A percentile compares a stretch with the other conserved stretches of the same genome.
phyloP scores from a whole-genome alignment of 2,113 vertebrate genomes.

The Odocoileus virginianus region DNA sequence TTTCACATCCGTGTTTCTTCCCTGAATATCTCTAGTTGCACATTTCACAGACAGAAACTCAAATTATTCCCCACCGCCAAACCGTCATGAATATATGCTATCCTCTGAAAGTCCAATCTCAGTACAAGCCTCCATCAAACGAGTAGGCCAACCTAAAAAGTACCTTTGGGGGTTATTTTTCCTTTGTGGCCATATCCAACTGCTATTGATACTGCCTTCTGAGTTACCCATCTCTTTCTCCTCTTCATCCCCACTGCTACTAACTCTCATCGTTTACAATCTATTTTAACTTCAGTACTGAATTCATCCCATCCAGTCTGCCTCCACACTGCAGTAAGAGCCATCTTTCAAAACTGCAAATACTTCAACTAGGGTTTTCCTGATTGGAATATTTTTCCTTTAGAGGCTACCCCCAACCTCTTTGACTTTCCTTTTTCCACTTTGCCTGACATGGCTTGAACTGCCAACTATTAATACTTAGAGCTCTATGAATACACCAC shows the following conservation, averaged over 20 bases:
- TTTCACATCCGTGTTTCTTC: not conserved
- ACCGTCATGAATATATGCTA: not conserved
- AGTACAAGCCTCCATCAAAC: not conserved
- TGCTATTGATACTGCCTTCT: not conserved
- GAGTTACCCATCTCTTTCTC: not conserved
- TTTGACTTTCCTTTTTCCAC: not conserved
- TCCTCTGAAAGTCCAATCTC: not conserved
- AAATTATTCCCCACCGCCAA: not conserved
- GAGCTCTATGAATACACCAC: not conserved
- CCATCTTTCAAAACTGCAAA: not conserved
- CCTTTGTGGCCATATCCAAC: not conserved
- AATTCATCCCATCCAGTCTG: not conserved
- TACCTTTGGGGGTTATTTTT: not conserved
- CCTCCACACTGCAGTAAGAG: not conserved
- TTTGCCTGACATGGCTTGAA: not conserved
- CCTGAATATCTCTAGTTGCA: not conserved
- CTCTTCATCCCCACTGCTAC: not conserved
- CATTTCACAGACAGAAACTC: not conserved
- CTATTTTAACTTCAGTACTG: not conserved
- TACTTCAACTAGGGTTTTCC: not conserved
- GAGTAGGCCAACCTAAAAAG: not conserved
- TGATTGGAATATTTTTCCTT: not conserved
- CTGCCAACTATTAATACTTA: not conserved
- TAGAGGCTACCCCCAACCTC: not conserved
- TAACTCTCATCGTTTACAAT: not conserved